Evolutionary conservation across 2,888 invertebrate genomes (phyloP).

Genomic region (Cenopis cana): DNA sequence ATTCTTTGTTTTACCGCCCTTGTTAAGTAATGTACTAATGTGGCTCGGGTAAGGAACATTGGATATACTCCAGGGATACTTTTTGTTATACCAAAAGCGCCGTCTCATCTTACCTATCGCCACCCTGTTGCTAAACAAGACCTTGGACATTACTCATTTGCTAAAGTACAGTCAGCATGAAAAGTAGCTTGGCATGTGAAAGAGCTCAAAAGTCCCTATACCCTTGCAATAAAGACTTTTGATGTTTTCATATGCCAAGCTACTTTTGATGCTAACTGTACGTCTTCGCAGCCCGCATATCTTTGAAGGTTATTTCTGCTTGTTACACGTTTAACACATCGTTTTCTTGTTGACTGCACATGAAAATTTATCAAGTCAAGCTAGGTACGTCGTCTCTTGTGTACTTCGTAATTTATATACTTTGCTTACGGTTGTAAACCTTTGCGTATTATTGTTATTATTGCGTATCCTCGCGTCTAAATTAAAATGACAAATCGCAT

Average conservation of each 20-base stretch:
- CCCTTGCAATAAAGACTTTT: too few species aligned
- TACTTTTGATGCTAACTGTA: too few species aligned
- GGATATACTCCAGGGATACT: too few species aligned
- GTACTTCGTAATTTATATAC: conserved; percentile 50
- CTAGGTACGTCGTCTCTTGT: conserved; percentile 46
- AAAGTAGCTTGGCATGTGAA: too few species aligned
- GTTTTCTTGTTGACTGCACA: conserved; percentile 18
- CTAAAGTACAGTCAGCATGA: too few species aligned
- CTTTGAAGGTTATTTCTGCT: not conserved
- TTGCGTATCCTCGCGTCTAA: conserved; percentile 45
- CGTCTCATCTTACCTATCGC: too few species aligned
- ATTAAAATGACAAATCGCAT: not conserved
- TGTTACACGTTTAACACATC: not conserved
- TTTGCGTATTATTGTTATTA: conserved; percentile 49
- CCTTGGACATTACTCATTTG: not conserved
- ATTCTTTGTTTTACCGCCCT: too few species aligned
- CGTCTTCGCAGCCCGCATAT: conserved; percentile 3
- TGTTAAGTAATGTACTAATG: too few species aligned
- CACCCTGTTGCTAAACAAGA: not conserved
- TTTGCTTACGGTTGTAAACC: conserved; percentile 75
- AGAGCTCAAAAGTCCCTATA: too few species aligned
- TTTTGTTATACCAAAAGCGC: too few species aligned
- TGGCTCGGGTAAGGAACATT: too few species aligned
- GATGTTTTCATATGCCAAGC: too few species aligned
- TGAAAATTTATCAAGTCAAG: conserved; percentile 17